Evolutionary conservation across 2,797 vertebrate species (phyloP), one percentile per base, ranked within the genome.

Genomic region (Melanogrammus aeglefinus): DNA sequence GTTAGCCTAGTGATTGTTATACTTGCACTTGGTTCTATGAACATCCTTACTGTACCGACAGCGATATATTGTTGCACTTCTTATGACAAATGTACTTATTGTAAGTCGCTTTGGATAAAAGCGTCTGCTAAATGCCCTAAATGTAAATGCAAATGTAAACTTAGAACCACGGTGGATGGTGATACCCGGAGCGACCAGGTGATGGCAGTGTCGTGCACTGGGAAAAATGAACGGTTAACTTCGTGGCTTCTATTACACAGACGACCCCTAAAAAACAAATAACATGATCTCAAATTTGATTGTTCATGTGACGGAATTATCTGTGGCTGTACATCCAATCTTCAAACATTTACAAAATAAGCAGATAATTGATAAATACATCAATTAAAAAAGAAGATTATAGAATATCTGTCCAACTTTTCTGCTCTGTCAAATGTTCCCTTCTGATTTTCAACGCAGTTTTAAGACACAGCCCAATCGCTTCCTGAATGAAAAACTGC

Each of bases 151-250:
- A n/a, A 0, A 31, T 71, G 31, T 71, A 27, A 2, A 24, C 6
- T 21, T 6, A 18, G 51, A 57, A 18, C 6, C 8, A 5, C 8
- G 1, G 3, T 18, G 16, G 5, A 24, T 3, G 16, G 70, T 12
- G 36, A 63, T 81, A 77, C 82, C 70, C 2, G 0, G 2, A 41
- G 76, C 0, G 8, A 79, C 85, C 88, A 91, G 73, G 66, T 73
- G 88, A 73, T 86, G 88, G 88, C 89, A 79, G 86, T 74, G 80
- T 38, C 73, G 83, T 0, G 77, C 81, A 81, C 71, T 38, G 39
- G 3, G 79, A 78, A 73, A 18, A 36, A 9, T 29, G 1, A n/a
- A n/a, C 12, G 27, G 6, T 57, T 14, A 57, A 16, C 1, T 10
- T 21, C 47, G 16, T 57, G 18, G 18, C 51, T 57, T 57, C 16